Conservation (phyloP, 2,113 vertebrate genomes). For the Dascyllus trimaculatus region DNA sequence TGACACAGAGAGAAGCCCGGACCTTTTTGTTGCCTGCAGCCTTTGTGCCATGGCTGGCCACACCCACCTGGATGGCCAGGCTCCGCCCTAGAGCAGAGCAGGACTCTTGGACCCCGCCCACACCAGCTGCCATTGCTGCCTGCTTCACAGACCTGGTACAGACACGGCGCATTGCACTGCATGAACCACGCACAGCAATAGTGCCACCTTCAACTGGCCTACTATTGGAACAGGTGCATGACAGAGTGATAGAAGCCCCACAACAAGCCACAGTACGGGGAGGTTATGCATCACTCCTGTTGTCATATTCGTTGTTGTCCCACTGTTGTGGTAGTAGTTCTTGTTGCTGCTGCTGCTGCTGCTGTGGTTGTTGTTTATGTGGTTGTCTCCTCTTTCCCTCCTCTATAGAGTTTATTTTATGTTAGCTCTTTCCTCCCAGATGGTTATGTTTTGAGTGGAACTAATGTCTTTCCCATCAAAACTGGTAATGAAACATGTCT, state of each 20-base stretch:
- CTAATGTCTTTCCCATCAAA: slow-evolving; percentile 76
- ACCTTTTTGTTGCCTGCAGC: slow-evolving; percentile 82
- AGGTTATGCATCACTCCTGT: slow-evolving; percentile 92
- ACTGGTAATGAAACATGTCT: slow-evolving; percentile 71
- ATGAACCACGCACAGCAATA: slow-evolving; percentile 90
- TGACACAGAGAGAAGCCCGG: slow-evolving; percentile 68
- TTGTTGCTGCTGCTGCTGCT: slow-evolving; percentile 81
- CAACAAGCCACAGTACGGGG: slow-evolving; percentile 98
- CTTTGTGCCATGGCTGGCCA: slow-evolving; percentile 87
- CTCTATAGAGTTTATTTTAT: slow-evolving; percentile 73
- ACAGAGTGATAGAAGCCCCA: slow-evolving; percentile 98
- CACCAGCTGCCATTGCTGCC: slow-evolving; percentile 88
- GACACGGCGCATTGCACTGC: slow-evolving; percentile 89
- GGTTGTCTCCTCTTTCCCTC: slow-evolving; percentile 86
- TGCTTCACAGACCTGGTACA: slow-evolving; percentile 89
- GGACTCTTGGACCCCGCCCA: slow-evolving; percentile 83
- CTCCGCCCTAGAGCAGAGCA: slow-evolving; percentile 81
- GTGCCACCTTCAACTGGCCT: slow-evolving; percentile 86
- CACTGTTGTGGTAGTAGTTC: slow-evolving; percentile 84
- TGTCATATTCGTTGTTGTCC: slow-evolving; percentile 88
- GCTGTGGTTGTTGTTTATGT: slow-evolving; percentile 81
- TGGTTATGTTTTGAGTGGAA: slow-evolving; percentile 79
- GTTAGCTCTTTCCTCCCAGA: slow-evolving; percentile 74
- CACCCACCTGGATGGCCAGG: slow-evolving; percentile 81
- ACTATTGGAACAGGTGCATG: slow-evolving; percentile 95